These are phyloP conservation scores for Heliconius melpomene DNA, from an alignment of 1,140 invertebrate genomes.

Conservation along the genomic window DNA sequence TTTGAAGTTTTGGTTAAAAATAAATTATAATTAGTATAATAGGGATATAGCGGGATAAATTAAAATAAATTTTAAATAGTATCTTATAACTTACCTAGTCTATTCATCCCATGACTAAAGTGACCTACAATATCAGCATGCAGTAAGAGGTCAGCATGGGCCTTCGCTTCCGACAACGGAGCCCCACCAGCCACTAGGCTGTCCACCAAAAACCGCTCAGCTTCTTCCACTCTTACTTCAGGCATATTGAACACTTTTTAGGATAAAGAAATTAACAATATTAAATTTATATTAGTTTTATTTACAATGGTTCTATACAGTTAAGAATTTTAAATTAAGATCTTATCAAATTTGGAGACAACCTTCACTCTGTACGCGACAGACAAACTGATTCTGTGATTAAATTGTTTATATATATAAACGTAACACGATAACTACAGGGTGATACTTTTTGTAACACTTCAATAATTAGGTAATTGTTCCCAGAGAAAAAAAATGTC, in stretches of 20 bases:
- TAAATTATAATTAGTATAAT: too few species aligned
- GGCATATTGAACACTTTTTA: conserved; percentile 45
- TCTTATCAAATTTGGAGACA: background rate
- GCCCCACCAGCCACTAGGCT: conserved; percentile 87
- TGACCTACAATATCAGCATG: conserved; percentile 94
- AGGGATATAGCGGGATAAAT: too few species aligned
- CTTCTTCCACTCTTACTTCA: conserved; percentile 81
- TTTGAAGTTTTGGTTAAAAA: too few species aligned
- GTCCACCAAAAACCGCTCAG: conserved; percentile 87
- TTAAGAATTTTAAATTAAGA: background rate
- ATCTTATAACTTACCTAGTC: conserved; percentile 83
- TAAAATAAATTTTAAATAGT: too few species aligned
- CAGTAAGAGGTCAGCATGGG: conserved; percentile 88
- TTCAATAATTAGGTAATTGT: background rate
- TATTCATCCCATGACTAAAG: conserved; percentile 95
- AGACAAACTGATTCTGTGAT: conserved; percentile 26
- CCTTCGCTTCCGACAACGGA: conserved; percentile 83
- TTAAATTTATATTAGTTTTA: background rate
- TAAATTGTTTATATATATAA: conserved; percentile 30
- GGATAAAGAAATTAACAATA: background rate
- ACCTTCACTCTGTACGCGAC: conserved; percentile 10
- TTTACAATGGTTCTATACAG: too few species aligned
- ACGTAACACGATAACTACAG: conserved; percentile 12
- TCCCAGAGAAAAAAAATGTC: background rate
- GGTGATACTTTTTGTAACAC: conserved; percentile 15